phyloP scores from a whole-genome alignment of 2,113 vertebrate species.

The Calonectris borealis region DNA sequence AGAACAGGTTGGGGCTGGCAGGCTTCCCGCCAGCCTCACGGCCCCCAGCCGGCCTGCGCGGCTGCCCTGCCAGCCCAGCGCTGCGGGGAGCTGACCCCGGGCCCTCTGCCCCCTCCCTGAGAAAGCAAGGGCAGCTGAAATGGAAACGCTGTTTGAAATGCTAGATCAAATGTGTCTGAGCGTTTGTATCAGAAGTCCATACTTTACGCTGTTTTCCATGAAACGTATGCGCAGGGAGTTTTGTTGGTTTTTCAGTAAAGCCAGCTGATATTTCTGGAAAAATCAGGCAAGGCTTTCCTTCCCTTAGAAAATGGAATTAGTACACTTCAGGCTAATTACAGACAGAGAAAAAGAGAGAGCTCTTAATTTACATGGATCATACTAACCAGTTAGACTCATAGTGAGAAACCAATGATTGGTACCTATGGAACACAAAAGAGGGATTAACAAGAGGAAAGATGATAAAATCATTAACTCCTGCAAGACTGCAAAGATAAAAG shows the following conservation, averaged over 20 bases:
- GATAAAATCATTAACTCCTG: not conserved
- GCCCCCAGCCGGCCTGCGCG: not conserved
- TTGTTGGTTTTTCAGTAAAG: not conserved
- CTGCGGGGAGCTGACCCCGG: rapidly evolving
- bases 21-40: not conserved
- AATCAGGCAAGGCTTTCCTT: not conserved
- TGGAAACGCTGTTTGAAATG: not conserved
- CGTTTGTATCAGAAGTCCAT: not conserved
- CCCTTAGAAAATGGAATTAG: not conserved
- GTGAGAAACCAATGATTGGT: not conserved
- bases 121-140: too few species aligned
- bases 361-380: not conserved
- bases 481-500: not conserved
- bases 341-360: not conserved
- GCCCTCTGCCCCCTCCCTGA: not conserved
- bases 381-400: not conserved
- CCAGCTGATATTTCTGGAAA: not conserved
- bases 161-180: not conserved
- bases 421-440: not conserved
- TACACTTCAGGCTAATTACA: not conserved
- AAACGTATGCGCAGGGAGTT: rapidly evolving
- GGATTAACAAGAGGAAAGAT: not conserved
- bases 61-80: not conserved
- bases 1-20: not conserved
- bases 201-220: not conserved